Evolutionary conservation across 2,113 vertebrate species (phyloP), one percentile per base, ranked within the genome.

Genomic region (Aleadryas rufinucha): DNA sequence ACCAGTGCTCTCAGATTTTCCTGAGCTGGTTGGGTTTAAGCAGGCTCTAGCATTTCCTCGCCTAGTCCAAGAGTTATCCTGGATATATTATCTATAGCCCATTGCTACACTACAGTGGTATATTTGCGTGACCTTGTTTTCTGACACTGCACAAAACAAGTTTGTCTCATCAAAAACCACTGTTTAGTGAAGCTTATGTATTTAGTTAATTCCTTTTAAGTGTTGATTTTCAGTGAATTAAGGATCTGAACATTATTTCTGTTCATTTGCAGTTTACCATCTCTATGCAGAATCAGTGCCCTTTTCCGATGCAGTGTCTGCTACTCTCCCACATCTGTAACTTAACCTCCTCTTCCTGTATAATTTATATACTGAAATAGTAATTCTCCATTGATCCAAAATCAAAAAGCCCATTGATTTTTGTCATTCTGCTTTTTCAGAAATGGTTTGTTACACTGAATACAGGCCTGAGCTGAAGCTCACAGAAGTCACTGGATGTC

Each of bases 331-430:
- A 33, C 27, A 65, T 27, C 71, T 37, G 6, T 47, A 80, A 80
- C 68, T 28, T 64, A 20, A 45, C 52, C 35, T 86, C 26, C 28
- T 86, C 47, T 86, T 90, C 33, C 24, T 70, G 39, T 86, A 59
- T 77, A 90, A 86, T 86, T 77, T 93, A 53, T 86, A n/a, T 37
- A 68, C 50, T 66, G 41, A 64, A 86, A 90, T 60, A 84, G 68
- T 84, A 76, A 91, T 77, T 90, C 76, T 54, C 42, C 76, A 70
- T 86, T 95, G 93, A 93, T 95, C 64, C 78, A 87, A 79, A 93
- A 89, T 89, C 44, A 81, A 91, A 82, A 93, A 84, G 28, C 22
- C 9, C 53, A 89, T 94, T 87, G 80, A 89, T 91, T 96, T 95
- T 87, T 96, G 47, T 78, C 60, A 78, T 90, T 44, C 64, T 4